Base-by-base conservation (phyloP, 1,140 invertebrate species). In the Polypedilum vanderplanki region DNA sequence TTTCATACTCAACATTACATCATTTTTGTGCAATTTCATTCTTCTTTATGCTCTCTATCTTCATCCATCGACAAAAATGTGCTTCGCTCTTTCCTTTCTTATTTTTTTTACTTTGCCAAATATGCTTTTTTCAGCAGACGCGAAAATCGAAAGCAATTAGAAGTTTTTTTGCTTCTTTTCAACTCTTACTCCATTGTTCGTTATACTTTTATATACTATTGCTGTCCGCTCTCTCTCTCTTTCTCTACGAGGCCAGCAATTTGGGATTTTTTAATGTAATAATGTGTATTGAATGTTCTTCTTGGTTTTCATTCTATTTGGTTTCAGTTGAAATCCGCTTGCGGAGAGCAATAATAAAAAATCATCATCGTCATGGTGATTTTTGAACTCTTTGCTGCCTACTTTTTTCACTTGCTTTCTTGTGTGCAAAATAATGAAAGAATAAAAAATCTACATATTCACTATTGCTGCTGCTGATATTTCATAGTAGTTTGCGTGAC, bases 1-100 rank as follows among this genome's bases (percentile, higher is more conserved):
- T 46, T 3, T 46, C 1, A 46, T 46, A 46, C 41, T 15, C 41
- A 46, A 46, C 64, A 77, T 67, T 67, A 67, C 65, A 67, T 67
- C 65, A 67, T 67, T 18, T 8, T 67, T 15, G 65, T 57, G 46
- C 64, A 67, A 67, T 17, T 18, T 67, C 17, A 17, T n/a, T n/a
- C 18, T 18, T 18, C 17, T 67, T 67, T 67, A 8, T 18, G 12
- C 17, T 67, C 17, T 67, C 12, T 67, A 41, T 46, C 41, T 12
- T 46, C 40, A 41, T 4, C 10, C 5, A 4, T 41, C 41, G 15
- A 46, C 41, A 46, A 12, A 1, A 46, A 12, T 46, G 41, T 46
- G 8, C 15, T 46, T 12, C 15, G 46, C 46, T n/a, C 0, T 33
- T 57, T 57, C 46, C 15, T n/a, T 57, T 3, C 46, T 12, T 57